Conservation (phyloP, 1,140 invertebrate species). For the Nasonia vitripennis region DNA sequence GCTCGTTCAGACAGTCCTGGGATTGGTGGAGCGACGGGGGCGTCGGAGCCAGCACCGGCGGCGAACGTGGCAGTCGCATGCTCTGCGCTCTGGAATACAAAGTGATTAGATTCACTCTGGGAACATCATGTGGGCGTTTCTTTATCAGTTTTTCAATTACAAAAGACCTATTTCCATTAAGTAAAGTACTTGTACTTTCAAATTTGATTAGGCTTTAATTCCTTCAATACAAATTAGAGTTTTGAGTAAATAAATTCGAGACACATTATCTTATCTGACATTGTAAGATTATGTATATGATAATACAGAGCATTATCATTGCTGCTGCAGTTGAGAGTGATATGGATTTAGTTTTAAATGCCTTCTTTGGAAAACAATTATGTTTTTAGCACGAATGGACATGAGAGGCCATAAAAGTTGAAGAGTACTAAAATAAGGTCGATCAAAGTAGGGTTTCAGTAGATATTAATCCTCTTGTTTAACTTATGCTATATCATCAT, state of each 20-base stretch:
- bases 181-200: not conserved
- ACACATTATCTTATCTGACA: not conserved
- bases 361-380: not conserved
- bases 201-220: not conserved
- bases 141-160: not conserved
- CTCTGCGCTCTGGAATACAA: slow-evolving; percentile 71
- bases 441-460: not conserved
- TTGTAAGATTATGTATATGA: not conserved
- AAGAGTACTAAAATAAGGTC: not conserved
- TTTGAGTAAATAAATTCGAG: not conserved
- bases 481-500: not conserved
- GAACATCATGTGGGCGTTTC: not conserved
- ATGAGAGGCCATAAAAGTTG: not conserved
- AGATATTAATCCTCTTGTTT: not conserved
- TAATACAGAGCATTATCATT: not conserved
- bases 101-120: not conserved
- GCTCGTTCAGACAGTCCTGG: slow-evolving; percentile 72
- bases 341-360: not conserved
- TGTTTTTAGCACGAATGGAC: not conserved
- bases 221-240: not conserved
- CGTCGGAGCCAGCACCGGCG: slow-evolving; percentile 70
- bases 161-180: no score
- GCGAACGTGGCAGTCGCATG: slow-evolving; percentile 75
- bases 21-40: slow-evolving; percentile 75
- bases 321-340: not conserved